Conservation (phyloP, 1,140 invertebrate species). For the Apis cerana region DNA sequence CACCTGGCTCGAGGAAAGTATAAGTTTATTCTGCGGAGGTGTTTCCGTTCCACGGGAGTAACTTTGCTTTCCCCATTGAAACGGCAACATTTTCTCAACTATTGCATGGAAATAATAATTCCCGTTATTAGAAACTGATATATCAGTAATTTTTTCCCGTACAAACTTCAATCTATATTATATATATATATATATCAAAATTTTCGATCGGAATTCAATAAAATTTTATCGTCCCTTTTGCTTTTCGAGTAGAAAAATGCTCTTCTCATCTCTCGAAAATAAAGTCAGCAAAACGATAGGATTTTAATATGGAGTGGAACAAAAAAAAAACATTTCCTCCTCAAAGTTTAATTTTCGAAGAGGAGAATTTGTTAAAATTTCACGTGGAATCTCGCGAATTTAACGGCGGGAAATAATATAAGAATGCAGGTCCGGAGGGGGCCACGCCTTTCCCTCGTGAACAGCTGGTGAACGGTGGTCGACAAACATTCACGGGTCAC, state of each 20-base stretch:
- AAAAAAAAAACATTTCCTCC: too few relatives aligned
- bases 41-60: slow-evolving; percentile 38
- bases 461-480: slow-evolving; percentile 72
- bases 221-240: too few relatives aligned
- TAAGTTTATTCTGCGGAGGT: slow-evolving; percentile 36
- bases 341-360: too few relatives aligned
- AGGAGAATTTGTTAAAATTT: too few relatives aligned
- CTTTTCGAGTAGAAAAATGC: too few relatives aligned
- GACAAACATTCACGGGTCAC: slow-evolving; percentile 77
- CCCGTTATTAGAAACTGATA: slow-evolving; percentile 13
- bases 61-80: slow-evolving; percentile 44
- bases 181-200: too few relatives aligned
- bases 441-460: slow-evolving; percentile 77
- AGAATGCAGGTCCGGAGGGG: slow-evolving; percentile 70
- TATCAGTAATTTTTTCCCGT: neutral
- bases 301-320: too few relatives aligned
- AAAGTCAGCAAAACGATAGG: too few relatives aligned
- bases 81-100: slow-evolving; percentile 29
- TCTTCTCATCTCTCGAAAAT: too few relatives aligned
- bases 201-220: too few relatives aligned
- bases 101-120: slow-evolving; percentile 21
- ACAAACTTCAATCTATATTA: too few relatives aligned
- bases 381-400: slow-evolving; percentile 53
- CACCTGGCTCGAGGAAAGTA: slow-evolving; percentile 18
- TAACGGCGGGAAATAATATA: slow-evolving; percentile 51